Conservation (phyloP, 2,797 vertebrate species). For the Chelon auratus region DNA sequence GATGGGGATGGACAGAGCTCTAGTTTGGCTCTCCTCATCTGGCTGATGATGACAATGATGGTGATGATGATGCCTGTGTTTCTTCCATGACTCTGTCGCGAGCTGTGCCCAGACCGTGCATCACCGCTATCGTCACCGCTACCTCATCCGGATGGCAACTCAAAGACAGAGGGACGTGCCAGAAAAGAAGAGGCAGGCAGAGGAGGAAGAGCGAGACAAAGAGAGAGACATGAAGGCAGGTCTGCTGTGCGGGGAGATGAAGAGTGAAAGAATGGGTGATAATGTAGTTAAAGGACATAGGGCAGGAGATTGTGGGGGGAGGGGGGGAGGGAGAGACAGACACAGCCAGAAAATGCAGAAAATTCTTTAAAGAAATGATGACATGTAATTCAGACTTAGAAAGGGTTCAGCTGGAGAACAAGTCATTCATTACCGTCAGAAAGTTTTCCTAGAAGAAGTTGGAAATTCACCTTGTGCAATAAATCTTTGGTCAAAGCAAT, state of each 20-base stretch:
- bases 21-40: constrained; percentile 77
- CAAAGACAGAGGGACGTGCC: constrained; percentile 36
- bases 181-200: constrained; percentile 13
- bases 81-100: constrained; percentile 47
- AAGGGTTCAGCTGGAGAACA: not conserved
- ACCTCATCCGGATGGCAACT: constrained; percentile 61
- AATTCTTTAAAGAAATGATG: constrained; percentile 26
- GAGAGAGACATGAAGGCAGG: constrained; percentile 8
- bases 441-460: constrained; percentile 13
- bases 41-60: constrained; percentile 72
- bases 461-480: not conserved
- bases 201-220: constrained; percentile 4
- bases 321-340: constrained; percentile 47
- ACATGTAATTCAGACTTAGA: constrained; percentile 17
- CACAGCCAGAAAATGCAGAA: constrained; percentile 24
- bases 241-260: constrained; percentile 16
- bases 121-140: constrained; percentile 47
- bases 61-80: constrained; percentile 57
- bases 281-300: constrained; percentile 48
- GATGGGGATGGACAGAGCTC: constrained; percentile 79
- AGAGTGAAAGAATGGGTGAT: constrained; percentile 38
- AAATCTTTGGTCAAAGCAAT: not conserved
- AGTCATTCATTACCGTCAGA: constrained; percentile 2
- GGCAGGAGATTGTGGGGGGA: constrained; percentile 24
- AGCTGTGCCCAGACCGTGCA: constrained; percentile 21